These are phyloP conservation scores for Tamandua tetradactyla DNA, from an alignment of 2,797 vertebrate genomes.

Conservation along the genomic window DNA sequence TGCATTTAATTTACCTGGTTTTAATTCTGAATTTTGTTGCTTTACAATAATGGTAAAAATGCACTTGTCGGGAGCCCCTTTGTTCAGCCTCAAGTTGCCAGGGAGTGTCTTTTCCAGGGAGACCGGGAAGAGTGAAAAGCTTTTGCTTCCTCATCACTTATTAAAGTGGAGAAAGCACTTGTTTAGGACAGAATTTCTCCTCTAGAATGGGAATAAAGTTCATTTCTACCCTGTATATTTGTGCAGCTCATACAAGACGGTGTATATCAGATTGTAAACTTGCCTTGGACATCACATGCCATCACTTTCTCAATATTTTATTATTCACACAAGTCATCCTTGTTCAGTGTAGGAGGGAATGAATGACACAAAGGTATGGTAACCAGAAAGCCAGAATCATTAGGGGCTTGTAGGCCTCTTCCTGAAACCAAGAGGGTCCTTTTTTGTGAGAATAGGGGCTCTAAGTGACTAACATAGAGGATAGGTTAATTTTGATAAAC, in stretches of 20 bases:
- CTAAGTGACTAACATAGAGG: neutral
- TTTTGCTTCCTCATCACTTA: neutral
- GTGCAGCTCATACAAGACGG: neutral
- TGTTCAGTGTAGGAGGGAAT: no score
- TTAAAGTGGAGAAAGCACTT: neutral
- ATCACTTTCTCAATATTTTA: no score
- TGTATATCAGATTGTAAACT: neutral
- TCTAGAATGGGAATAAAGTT: neutral
- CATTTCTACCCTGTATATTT: neutral
- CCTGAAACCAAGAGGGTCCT: no score
- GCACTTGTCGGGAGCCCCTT: neutral
- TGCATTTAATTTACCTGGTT: neutral
- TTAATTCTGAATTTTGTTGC: neutral
- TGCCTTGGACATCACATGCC: no score
- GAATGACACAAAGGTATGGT: no score
- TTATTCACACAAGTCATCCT: no score
- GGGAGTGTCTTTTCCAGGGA: neutral
- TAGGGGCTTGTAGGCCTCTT: no score
- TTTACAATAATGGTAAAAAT: neutral
- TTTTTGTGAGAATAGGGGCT: neutral
- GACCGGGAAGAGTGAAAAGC: neutral
- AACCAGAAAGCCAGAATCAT: no score
- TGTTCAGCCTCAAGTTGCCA: neutral
- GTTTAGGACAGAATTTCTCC: neutral
- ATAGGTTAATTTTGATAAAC: neutral